These are phyloP conservation scores for Phodopus roborovskii DNA, from an alignment of 2,113 vertebrate species.

Conservation along the genomic window DNA sequence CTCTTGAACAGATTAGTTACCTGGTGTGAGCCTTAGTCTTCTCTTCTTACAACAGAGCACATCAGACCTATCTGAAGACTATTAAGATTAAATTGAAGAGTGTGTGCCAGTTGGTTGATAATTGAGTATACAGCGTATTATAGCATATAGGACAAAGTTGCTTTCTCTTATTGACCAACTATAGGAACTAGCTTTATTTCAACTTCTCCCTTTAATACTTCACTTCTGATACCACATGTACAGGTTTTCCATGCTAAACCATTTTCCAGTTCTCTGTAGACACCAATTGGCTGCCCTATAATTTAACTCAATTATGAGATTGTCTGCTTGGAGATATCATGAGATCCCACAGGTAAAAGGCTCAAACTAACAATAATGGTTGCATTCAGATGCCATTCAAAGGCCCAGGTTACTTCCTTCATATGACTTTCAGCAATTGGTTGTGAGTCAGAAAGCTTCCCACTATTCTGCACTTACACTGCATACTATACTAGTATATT, in stretches of 20 bases:
- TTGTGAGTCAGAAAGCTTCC: neutral
- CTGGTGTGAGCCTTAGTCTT: neutral
- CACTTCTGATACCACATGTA: neutral
- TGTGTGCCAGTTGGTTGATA: neutral
- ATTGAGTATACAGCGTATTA: fast-evolving
- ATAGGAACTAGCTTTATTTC: neutral
- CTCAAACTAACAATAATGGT: neutral
- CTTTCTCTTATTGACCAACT: neutral
- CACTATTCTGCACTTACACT: neutral
- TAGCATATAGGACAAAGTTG: neutral
- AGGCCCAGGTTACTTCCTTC: neutral
- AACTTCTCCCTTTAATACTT: neutral
- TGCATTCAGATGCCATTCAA: neutral
- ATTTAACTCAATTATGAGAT: neutral
- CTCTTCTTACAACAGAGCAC: neutral
- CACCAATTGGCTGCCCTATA: neutral
- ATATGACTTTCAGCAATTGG: neutral
- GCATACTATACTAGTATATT: neutral
- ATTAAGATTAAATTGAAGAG: neutral
- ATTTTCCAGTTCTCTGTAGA: neutral
- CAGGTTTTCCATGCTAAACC: neutral
- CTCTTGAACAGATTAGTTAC: neutral
- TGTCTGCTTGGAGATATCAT: neutral
- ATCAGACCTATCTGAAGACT: neutral
- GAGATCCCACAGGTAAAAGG: neutral